A percentile compares a stretch with the other conserved stretches of the same genome.
phyloP scores from a whole-genome alignment of 92 coral and sea anemone species.

The Epizoanthus rinbou region DNA sequence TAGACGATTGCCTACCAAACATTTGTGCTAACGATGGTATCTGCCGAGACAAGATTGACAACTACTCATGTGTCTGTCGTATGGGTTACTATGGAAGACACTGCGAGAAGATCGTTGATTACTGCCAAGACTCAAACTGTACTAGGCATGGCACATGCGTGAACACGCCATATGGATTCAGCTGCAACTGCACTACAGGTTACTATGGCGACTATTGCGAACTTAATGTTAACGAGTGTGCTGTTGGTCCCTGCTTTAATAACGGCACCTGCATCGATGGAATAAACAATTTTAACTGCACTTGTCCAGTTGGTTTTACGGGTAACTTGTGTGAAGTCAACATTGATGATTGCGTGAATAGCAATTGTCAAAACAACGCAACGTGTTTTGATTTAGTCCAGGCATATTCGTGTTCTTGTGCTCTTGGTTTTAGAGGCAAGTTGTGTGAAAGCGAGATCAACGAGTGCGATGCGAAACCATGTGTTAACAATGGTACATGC shows the following conservation, averaged over 20 bases:
- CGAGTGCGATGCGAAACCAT: not conserved
- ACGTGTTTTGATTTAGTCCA: constrained; percentile 8
- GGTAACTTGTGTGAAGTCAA: not conserved
- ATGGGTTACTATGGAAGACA: constrained; percentile 46
- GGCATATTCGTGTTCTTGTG: constrained; percentile 10
- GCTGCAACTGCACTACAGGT: constrained; percentile 21
- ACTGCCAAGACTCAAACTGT: constrained; percentile 35
- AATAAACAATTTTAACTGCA: not conserved
- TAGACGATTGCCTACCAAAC: constrained; percentile 50
- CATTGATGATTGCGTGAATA: constrained; percentile 13
- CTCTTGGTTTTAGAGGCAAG: constrained; percentile 14
- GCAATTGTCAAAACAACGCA: constrained; percentile 14
- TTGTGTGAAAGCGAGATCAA: constrained; percentile 10
- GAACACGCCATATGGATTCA: not conserved
- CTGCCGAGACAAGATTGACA: constrained; percentile 48
- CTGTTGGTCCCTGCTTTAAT: constrained; percentile 24
- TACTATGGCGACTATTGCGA: constrained; percentile 19
- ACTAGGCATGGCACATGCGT: constrained; percentile 30
- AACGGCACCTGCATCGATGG: constrained; percentile 15
- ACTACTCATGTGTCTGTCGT: constrained; percentile 58
- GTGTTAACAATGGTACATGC: not conserved
- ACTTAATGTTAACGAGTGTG: constrained; percentile 41
- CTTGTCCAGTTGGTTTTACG: not conserved
- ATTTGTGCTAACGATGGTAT: constrained; percentile 53
- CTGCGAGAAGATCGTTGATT: constrained; percentile 27